Base-by-base conservation (phyloP, 2,888 invertebrate species). In the Formica aserva region DNA sequence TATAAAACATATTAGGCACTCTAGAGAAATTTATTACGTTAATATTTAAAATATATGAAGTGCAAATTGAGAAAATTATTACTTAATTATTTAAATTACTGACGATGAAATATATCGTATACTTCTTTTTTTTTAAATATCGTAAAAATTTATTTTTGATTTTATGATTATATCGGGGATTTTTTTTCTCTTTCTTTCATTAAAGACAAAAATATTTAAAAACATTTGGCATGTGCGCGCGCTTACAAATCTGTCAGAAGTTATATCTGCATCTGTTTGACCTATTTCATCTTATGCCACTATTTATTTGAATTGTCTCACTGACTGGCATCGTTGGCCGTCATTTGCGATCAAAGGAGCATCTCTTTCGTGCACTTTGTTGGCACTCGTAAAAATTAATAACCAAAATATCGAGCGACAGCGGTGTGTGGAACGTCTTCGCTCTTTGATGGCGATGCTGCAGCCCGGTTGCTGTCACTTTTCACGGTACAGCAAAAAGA, bases 401-500 rank as follows among this genome's bases (percentile, higher is more conserved):
- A 78, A 83, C 78, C 83, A 62, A 78, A 83, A 78, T 78, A 75
- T 67, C 60, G 62, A 60, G 83, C 32, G 78, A 80, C 72, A 72
- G 78, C 57, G 48, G 57, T 32, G 57, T 72, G 26, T 22, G 48
- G 71, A 78, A 63, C 72, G 62, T 77, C 67, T 52, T 80, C 83
- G 83, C 52, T 55, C 77, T 83, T 83, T 83, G 66, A 41, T 63
- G 67, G 60, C 78, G 81, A 63, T 71, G 32, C 71, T 48, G 71
- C 76, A 84, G 76, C 76, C 18, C 48, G 65, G 76, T 83, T 63
- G 69, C 75, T 69, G 82, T 69, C 62, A 83, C 75, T 83, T 69
- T 74, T 81, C 86, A 74, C 78, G 75, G 35, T 72, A 55, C 80
- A 62, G 67, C 75, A 62, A 75, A 78, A 84, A 74, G 82, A 84